phyloP scores from a whole-genome alignment of 1,140 invertebrate genomes.

The Drosophila neocordata region DNA sequence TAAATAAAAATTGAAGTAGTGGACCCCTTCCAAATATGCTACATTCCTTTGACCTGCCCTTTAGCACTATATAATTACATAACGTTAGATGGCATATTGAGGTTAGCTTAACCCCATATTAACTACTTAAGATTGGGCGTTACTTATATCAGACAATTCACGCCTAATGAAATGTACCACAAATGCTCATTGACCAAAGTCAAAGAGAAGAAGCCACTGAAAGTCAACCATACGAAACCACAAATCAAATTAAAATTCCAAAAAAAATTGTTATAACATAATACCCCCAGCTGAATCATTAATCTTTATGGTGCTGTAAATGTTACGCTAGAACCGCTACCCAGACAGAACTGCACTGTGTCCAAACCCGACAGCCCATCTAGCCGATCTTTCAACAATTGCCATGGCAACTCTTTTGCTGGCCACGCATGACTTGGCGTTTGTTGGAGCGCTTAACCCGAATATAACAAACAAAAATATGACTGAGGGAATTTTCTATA shows the following conservation, averaged over 20 bases:
- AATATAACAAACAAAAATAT: conserved; percentile 44
- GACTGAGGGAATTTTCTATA: background rate
- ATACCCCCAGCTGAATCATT: conserved; percentile 34
- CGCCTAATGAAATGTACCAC: conserved; percentile 46
- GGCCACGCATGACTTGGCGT: conserved; percentile 67
- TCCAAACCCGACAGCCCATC: conserved; percentile 4
- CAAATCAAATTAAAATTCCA: conserved; percentile 77
- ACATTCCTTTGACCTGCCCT: conserved; percentile 17
- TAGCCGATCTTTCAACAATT: background rate
- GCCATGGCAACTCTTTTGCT: conserved; percentile 41
- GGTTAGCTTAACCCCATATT: conserved; percentile 44
- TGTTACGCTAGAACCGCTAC: conserved; percentile 39
- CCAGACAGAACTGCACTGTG: conserved; percentile 41
- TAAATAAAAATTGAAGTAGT: background rate
- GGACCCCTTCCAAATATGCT: too few species aligned
- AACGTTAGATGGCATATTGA: conserved; percentile 35
- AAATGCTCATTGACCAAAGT: conserved; percentile 41
- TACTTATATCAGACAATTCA: conserved; percentile 42
- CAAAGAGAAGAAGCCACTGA: conserved; percentile 8
- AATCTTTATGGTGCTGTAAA: conserved; percentile 36
- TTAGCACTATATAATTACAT: conserved; percentile 54
- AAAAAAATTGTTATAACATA: conserved; percentile 51
- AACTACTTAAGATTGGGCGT: conserved; percentile 61
- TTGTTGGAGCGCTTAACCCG: conserved; percentile 73
- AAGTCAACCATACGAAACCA: conserved; percentile 54